phyloP scores from a whole-genome alignment of 2,888 invertebrate species.

The Leptopilina myrica region DNA sequence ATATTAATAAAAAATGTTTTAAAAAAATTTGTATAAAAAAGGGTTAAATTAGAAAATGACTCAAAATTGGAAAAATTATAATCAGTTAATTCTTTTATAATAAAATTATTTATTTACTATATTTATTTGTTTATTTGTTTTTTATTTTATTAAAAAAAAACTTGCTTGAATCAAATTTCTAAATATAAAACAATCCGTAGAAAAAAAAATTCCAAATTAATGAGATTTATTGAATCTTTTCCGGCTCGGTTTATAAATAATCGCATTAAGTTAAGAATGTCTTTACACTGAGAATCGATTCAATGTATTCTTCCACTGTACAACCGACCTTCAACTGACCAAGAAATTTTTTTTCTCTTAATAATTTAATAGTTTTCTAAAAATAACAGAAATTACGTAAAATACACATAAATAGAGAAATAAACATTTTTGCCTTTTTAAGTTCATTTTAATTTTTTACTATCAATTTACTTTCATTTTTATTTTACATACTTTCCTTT shows the following conservation, averaged over 20 bases:
- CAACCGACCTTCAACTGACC: conserved; percentile 6
- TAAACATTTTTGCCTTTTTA: too few relatives aligned
- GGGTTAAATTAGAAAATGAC: too few relatives aligned
- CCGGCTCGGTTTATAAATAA: neutral
- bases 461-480: too few relatives aligned
- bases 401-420: neutral
- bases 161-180: neutral
- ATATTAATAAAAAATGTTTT: too few relatives aligned
- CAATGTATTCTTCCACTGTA: neutral
- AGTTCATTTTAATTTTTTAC: too few relatives aligned
- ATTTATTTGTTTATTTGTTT: too few relatives aligned
- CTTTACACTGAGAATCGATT: conserved; percentile 13
- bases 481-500: too few relatives aligned
- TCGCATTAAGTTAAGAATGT: neutral
- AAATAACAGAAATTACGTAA: neutral
- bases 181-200: neutral
- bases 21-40: too few relatives aligned
- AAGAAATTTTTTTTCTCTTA: conserved; percentile 5
- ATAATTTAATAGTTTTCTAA: conserved; percentile 4
- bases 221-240: neutral
- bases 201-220: neutral
- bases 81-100: too few relatives aligned
- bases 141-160: too few relatives aligned
- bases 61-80: too few relatives aligned
- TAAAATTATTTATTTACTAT: too few relatives aligned